Conservation (phyloP, 2,888 invertebrate species). For the Cephus runcator region DNA sequence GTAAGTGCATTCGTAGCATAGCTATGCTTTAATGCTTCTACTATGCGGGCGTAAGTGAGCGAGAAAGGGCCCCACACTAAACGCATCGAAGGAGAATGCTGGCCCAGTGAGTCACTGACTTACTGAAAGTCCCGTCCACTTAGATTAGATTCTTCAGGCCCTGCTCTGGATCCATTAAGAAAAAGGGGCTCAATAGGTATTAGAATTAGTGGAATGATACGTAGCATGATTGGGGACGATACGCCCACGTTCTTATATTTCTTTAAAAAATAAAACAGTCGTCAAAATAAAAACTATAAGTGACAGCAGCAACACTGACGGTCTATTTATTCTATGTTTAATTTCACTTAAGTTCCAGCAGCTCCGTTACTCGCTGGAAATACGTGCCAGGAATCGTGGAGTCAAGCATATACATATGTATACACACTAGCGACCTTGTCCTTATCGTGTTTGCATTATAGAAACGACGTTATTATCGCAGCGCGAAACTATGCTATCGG, state of each 20-base stretch:
- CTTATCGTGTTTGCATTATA: neutral
- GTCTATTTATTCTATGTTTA: neutral
- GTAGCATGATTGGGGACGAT: neutral
- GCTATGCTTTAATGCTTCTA: slow-evolving; percentile 29
- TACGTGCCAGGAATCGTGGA: neutral
- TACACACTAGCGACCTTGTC: neutral
- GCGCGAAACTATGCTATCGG: neutral
- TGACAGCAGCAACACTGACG: neutral
- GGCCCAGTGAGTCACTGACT: slow-evolving; percentile 18
- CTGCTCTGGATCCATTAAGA: neutral
- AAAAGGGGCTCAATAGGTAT: neutral
- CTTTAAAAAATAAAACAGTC: neutral
- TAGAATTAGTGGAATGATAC: neutral
- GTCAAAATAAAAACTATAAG: neutral
- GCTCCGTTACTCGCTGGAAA: neutral
- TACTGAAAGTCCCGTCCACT: slow-evolving; percentile 7
- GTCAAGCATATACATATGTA: neutral
- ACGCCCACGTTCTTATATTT: neutral
- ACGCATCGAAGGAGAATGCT: slow-evolving; percentile 41
- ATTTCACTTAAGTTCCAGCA: neutral
- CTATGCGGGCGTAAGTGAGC: slow-evolving; percentile 55
- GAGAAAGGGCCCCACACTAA: slow-evolving; percentile 41
- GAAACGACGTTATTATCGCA: neutral
- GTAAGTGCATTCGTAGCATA: slow-evolving; percentile 36
- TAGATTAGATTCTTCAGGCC: neutral